phyloP scores from a whole-genome alignment of 2,888 invertebrate species.

The Dilophus febrilis region DNA sequence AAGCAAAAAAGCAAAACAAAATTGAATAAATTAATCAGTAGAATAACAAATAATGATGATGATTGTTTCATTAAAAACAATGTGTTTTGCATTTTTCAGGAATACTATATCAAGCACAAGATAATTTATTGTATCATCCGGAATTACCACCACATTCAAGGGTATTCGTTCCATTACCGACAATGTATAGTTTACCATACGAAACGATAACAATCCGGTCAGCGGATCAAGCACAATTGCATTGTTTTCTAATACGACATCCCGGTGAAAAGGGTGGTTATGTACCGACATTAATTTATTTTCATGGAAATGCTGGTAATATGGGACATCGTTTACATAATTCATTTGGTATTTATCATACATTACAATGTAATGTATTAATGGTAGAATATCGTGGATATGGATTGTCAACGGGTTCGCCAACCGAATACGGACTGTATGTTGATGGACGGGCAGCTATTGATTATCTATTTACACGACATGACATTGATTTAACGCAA shows the following conservation, averaged over 20 bases:
- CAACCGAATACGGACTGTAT: slow-evolving; percentile 74
- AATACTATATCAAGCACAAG: slow-evolving; percentile 72
- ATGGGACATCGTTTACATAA: slow-evolving; percentile 87
- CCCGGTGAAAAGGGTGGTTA: slow-evolving; percentile 44
- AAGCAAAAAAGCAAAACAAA: slow-evolving; percentile 15
- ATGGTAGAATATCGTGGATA: slow-evolving; percentile 93
- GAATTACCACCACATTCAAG: slow-evolving; percentile 78
- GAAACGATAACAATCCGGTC: slow-evolving; percentile 65
- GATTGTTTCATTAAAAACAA: not conserved
- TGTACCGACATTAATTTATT: slow-evolving; percentile 71
- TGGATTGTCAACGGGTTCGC: slow-evolving; percentile 76
- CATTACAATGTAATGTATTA: slow-evolving; percentile 68
- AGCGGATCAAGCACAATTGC: slow-evolving; percentile 58
- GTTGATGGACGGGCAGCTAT: slow-evolving; percentile 76
- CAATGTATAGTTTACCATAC: slow-evolving; percentile 69
- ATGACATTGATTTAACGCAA: slow-evolving; percentile 68
- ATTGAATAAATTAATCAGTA: too few species aligned
- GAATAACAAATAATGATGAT: too few species aligned
- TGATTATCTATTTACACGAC: slow-evolving; percentile 63
- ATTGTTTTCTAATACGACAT: slow-evolving; percentile 69
- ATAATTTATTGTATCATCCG: slow-evolving; percentile 73
- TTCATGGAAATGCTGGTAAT: slow-evolving; percentile 95
- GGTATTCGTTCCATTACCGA: slow-evolving; percentile 73
- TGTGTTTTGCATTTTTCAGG: slow-evolving; percentile 30
- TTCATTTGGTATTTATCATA: slow-evolving; percentile 68